Evolutionary conservation across 2,113 vertebrate genomes (phyloP), one percentile per base, ranked within the genome.

Genomic region (Hystrix cristata): DNA sequence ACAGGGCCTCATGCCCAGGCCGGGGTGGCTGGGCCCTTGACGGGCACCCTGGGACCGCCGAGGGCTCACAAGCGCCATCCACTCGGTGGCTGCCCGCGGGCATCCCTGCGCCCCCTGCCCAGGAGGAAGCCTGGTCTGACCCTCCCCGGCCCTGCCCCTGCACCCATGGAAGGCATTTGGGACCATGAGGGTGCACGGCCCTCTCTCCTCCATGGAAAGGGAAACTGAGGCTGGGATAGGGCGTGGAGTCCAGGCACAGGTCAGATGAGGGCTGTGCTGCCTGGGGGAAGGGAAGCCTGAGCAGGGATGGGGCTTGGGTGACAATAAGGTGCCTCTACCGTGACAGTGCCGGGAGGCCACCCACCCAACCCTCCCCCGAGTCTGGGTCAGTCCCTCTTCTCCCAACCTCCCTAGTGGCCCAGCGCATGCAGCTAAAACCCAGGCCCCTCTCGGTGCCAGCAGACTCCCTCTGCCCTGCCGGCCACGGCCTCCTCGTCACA

Each of bases 401-500:
- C 31, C 67, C 59, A 74, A 7, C 19, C 14, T n/a, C 14, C 31
- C 51, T 10, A 1, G 4, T 7, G n/a, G 27, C 38, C 29, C 14
- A 53, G 78, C 34, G 59, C 7, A 25, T 29, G 48, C 64, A 57
- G 48, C 64, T 59, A 31, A 60, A 65, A 29, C 11, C 13, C 2
- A 12, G 2, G 2, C 23, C 48, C 51, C 19, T 21, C 11, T 8
- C 0, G 3, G 60, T 25, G 25, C 31, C 76, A 0, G 3, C 27
- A 4, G 25, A 34, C 53, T 25, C 79, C 34, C 34, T 18, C 74
- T 25, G 55, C 53, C 53, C 0, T 7, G 92, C 46, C 10, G 0
- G 5, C 13, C 15, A 11, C 2, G 1, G 3, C 12, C 59, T 23
- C 38, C 0, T 16, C 34, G 71, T 60, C 55, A 55, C 7, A 3